Evolutionary conservation across 2,888 invertebrate genomes (phyloP).

Genomic region (Eledona agricola): DNA sequence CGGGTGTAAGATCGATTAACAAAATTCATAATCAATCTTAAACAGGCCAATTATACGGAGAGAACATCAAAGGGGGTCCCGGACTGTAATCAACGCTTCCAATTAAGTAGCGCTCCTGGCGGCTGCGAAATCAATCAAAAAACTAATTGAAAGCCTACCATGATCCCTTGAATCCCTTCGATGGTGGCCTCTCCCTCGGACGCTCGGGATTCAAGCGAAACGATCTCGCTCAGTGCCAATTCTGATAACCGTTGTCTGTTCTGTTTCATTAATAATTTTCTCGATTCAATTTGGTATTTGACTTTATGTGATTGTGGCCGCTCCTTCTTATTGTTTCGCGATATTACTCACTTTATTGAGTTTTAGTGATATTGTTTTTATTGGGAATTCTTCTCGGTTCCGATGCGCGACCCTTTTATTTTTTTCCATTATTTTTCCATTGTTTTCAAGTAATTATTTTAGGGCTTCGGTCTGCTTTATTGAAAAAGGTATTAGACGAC

Average conservation of each 20-base stretch:
- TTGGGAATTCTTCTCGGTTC: constrained; percentile 51
- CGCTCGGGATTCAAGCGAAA: background rate
- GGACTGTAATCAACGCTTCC: constrained; percentile 62
- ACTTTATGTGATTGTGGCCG: constrained; percentile 58
- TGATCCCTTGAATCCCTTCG: constrained; percentile 59
- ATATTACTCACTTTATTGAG: constrained; percentile 59
- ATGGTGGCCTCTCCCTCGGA: constrained; percentile 37
- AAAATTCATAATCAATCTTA: constrained; percentile 63
- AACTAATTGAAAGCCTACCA: constrained; percentile 63
- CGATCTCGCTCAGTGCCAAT: constrained; percentile 31
- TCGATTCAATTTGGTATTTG: constrained; percentile 60
- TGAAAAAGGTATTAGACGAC: constrained; percentile 44
- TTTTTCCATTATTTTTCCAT: constrained; percentile 56
- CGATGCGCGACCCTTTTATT: constrained; percentile 51
- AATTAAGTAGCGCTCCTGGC: constrained; percentile 61
- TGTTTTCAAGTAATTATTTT: constrained; percentile 56
- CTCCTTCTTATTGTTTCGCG: constrained; percentile 57
- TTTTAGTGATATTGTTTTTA: constrained; percentile 59
- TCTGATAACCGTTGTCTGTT: constrained; percentile 53
- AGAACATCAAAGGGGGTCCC: constrained; percentile 59
- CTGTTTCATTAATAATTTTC: constrained; percentile 61
- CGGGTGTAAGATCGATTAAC: constrained; percentile 56
- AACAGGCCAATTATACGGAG: constrained; percentile 61
- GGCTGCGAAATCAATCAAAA: constrained; percentile 63
- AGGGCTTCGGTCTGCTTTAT: constrained; percentile 43